A percentile compares a stretch with the other conserved stretches of the same genome.
These are phyloP conservation scores for Anas capensis DNA, from an alignment of 2,797 vertebrate species.

Conservation along the genomic window DNA sequence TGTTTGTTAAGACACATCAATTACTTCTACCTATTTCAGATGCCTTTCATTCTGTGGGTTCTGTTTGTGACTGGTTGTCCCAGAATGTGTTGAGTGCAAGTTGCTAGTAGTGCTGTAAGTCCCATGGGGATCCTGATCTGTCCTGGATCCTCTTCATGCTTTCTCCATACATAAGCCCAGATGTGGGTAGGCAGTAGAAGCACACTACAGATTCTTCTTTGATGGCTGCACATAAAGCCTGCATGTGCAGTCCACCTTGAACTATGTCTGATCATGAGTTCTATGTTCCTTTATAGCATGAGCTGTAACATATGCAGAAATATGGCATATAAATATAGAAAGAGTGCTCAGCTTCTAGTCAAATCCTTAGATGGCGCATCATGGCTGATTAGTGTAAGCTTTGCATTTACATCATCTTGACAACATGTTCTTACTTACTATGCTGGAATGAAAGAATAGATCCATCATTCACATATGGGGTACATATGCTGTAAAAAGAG, in stretches of 20 bases:
- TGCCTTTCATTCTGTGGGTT: background rate
- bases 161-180: accelerated
- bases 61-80: background rate
- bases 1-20: background rate
- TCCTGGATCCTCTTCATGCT: accelerated
- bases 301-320: background rate
- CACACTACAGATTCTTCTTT: background rate
- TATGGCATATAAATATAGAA: background rate
- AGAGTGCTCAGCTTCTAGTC: background rate
- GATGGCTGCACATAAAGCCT: background rate
- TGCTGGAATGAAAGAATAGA: conserved; percentile 26
- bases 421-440: conserved; percentile 44
- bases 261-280: background rate
- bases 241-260: background rate
- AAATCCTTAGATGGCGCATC: conserved; percentile 12
- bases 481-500: conserved; percentile 52
- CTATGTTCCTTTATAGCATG: background rate
- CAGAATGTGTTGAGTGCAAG: background rate
- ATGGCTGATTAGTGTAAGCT: conserved; percentile 6
- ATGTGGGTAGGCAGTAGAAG: background rate
- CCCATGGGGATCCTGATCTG: background rate
- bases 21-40: background rate
- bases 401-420: conserved; percentile 31
- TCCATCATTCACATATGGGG: conserved; percentile 63
- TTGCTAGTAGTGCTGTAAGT: background rate